Conservation (phyloP, 2,113 vertebrate genomes). For the Tyto alba region DNA sequence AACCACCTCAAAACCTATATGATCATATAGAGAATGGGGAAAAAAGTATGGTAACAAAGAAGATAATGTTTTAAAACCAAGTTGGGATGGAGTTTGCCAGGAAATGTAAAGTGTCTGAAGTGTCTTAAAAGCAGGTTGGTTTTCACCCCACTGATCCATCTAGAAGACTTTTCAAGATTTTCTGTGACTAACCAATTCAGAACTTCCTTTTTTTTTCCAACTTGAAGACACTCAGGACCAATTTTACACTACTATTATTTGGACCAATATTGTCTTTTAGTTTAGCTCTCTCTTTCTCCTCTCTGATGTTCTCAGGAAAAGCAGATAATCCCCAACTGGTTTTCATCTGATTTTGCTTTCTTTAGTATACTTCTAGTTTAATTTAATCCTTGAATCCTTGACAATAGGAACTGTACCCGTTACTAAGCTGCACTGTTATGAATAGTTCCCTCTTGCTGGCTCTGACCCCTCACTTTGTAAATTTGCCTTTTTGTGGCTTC, state of each 20-base stretch:
- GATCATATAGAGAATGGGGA: background rate
- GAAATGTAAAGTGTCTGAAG: background rate
- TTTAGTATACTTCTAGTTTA: background rate
- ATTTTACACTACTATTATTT: background rate
- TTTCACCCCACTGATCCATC: background rate
- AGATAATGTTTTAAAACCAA: background rate
- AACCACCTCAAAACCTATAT: background rate
- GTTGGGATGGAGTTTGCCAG: background rate
- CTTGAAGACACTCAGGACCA: background rate
- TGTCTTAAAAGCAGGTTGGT: background rate
- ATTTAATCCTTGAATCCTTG: background rate
- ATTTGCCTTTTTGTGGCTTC: background rate
- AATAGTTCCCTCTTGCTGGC: background rate
- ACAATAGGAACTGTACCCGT: background rate
- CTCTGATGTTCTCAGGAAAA: background rate
- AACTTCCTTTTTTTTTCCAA: background rate
- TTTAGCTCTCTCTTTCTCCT: background rate
- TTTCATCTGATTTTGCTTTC: background rate
- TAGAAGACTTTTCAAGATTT: background rate
- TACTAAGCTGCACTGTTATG: background rate
- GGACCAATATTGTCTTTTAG: background rate
- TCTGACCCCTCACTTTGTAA: background rate
- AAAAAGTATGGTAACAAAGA: background rate
- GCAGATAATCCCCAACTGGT: background rate
- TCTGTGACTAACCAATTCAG: background rate